phyloP scores from a whole-genome alignment of 2,888 invertebrate genomes.

The Tetrapedia diversipes region DNA sequence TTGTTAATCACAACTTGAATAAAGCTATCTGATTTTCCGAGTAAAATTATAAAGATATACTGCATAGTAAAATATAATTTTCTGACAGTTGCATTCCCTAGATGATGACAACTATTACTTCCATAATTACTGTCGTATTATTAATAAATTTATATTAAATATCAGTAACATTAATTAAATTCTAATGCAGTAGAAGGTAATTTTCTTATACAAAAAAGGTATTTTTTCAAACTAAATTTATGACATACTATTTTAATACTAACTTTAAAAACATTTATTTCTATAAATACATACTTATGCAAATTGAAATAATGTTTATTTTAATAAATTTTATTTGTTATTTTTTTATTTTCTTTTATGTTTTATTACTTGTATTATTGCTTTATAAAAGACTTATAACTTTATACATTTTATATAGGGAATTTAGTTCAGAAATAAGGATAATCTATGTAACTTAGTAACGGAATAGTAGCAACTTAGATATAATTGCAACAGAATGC shows the following conservation, averaged over 20 bases:
- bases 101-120: constrained; percentile 9
- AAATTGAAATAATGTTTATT: not conserved
- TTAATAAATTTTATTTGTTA: not conserved
- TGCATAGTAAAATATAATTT: constrained; percentile 4
- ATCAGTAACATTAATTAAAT: not conserved
- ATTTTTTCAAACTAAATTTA: not conserved
- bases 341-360: not conserved
- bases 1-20: not conserved
- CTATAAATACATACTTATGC: not conserved
- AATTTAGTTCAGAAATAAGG: constrained; percentile 8
- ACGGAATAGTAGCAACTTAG: constrained; percentile 21
- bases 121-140: not conserved
- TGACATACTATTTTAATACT: not conserved
- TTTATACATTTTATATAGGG: constrained; percentile 20
- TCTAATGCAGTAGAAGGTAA: not conserved
- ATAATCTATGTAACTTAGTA: not conserved
- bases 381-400: not conserved
- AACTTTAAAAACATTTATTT: not conserved
- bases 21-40: not conserved
- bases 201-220: not conserved
- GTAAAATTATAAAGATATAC: not conserved
- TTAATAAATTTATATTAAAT: not conserved
- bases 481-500: constrained; percentile 27
- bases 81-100: constrained; percentile 40
- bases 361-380: not conserved